Percentiles rank a stretch among this genome's conserved stretches.
Evolutionary conservation across 2,113 vertebrate species (phyloP).

Genomic region (Gadus macrocephalus): DNA sequence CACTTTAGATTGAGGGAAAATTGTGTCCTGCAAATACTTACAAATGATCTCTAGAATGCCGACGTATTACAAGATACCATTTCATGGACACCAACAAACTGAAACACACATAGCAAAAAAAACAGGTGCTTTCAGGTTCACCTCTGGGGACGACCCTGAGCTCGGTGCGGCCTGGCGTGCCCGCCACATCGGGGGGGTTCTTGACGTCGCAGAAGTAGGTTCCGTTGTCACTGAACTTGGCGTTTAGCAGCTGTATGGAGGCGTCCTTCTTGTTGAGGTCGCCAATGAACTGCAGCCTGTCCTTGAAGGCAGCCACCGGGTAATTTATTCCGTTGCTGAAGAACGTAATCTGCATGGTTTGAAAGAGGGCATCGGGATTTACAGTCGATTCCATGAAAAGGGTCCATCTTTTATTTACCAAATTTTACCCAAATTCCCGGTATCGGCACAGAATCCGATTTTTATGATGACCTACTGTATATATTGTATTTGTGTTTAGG

Average conservation of each 20-base stretch:
- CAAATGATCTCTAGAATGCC: too few relatives aligned
- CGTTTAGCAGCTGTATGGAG: slow-evolving; percentile 83
- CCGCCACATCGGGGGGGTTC: slow-evolving; percentile 83
- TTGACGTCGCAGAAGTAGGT: slow-evolving; percentile 88
- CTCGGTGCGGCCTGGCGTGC: slow-evolving; percentile 74
- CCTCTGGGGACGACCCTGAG: slow-evolving; percentile 88
- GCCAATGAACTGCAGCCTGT: slow-evolving; percentile 81
- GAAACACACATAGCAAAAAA: not conserved
- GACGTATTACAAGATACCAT: too few relatives aligned
- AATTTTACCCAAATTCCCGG: too few relatives aligned
- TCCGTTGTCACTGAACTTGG: slow-evolving; percentile 88
- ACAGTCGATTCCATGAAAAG: too few relatives aligned
- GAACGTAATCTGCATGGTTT: slow-evolving; percentile 78
- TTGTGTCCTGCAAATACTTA: too few relatives aligned
- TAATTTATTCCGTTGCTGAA: slow-evolving; percentile 73
- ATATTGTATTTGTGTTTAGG: too few relatives aligned
- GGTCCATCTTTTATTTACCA: too few relatives aligned
- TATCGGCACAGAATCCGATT: too few relatives aligned
- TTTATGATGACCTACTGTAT: too few relatives aligned
- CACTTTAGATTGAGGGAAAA: too few relatives aligned
- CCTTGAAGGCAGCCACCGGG: slow-evolving; percentile 74
- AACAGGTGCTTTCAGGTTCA: slow-evolving; percentile 36
- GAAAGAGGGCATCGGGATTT: too few relatives aligned
- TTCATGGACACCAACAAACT: too few relatives aligned
- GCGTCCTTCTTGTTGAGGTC: slow-evolving; percentile 90